phyloP scores from a whole-genome alignment of 2,888 invertebrate species.

The Herminia tarsipennalis region DNA sequence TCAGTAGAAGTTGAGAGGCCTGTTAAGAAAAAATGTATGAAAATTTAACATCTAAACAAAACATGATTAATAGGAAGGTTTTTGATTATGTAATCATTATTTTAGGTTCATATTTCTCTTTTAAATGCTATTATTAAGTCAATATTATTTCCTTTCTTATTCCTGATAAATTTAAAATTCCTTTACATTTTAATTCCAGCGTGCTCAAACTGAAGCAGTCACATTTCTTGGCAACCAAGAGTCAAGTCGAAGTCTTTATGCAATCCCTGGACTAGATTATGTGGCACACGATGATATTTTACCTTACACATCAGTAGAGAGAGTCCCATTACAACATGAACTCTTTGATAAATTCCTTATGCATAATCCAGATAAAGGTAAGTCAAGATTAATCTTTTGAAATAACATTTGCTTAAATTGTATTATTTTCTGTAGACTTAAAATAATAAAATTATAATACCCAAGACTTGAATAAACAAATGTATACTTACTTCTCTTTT shows the following conservation, averaged over 20 bases:
- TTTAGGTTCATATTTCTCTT: no score
- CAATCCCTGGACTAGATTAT: constrained; percentile 98
- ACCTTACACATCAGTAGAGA: constrained; percentile 96
- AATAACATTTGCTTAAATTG: no score
- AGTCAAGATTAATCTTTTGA: constrained; percentile 2
- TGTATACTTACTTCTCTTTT: no score
- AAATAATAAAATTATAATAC: no score
- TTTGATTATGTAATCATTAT: no score
- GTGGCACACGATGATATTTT: constrained; percentile 99
- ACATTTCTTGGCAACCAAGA: constrained; percentile 98
- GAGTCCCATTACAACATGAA: constrained; percentile 96
- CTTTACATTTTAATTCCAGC: constrained; percentile 80
- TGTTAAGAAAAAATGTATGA: no score
- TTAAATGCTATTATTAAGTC: no score
- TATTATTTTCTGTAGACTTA: no score
- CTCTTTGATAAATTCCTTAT: constrained; percentile 97
- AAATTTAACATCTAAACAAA: no score
- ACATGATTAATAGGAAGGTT: no score
- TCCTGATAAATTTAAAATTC: background rate
- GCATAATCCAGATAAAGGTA: constrained; percentile 91
- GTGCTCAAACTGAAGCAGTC: constrained; percentile 99
- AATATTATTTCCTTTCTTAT: background rate
- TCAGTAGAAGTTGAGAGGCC: no score
- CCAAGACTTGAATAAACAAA: no score
- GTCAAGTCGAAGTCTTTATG: constrained; percentile 96